phyloP scores from a whole-genome alignment of 2,113 vertebrate species.

The Conger conger region DNA sequence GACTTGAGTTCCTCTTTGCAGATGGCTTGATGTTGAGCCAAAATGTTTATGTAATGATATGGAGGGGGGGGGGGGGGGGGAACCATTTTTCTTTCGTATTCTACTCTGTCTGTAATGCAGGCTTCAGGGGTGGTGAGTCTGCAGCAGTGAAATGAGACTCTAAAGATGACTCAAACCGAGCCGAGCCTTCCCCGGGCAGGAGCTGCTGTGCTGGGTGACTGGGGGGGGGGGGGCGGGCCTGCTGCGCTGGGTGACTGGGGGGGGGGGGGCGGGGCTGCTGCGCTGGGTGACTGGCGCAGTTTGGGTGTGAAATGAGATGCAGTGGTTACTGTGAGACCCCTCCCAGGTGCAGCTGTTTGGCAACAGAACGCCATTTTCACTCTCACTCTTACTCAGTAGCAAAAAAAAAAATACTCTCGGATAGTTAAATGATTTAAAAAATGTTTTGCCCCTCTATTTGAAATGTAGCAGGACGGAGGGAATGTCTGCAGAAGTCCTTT shows the following conservation, averaged over 20 bases:
- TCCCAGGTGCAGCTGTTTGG: slow-evolving; percentile 58
- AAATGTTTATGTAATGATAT: slow-evolving; percentile 47
- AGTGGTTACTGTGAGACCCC: slow-evolving; percentile 61
- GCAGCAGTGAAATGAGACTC: too few relatives aligned
- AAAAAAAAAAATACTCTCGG: slow-evolving; percentile 7
- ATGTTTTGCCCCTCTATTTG: slow-evolving; percentile 20
- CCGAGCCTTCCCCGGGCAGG: too few relatives aligned
- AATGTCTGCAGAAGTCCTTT: slow-evolving; percentile 23
- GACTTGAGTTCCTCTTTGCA: slow-evolving; percentile 46
- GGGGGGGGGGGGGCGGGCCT: too few relatives aligned
- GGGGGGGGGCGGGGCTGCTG: slow-evolving; percentile 66
- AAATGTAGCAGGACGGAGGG: slow-evolving; percentile 61
- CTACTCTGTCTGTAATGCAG: slow-evolving; percentile 63
- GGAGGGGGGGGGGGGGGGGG: slow-evolving; percentile 20
- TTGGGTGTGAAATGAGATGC: slow-evolving; percentile 44
- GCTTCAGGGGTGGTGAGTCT: slow-evolving; percentile 47
- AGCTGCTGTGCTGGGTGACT: slow-evolving; percentile 73
- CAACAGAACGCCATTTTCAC: slow-evolving; percentile 54
- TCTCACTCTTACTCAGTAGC: too few relatives aligned
- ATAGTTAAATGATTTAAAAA: too few relatives aligned
- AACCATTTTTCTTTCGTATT: slow-evolving; percentile 58
- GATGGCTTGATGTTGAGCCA: slow-evolving; percentile 46
- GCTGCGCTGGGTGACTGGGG: background rate
- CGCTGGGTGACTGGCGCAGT: slow-evolving; percentile 66
- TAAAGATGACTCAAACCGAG: slow-evolving; percentile 12